Conservation (phyloP, 2,797 vertebrate genomes). For the Cetoscarus ocellatus region DNA sequence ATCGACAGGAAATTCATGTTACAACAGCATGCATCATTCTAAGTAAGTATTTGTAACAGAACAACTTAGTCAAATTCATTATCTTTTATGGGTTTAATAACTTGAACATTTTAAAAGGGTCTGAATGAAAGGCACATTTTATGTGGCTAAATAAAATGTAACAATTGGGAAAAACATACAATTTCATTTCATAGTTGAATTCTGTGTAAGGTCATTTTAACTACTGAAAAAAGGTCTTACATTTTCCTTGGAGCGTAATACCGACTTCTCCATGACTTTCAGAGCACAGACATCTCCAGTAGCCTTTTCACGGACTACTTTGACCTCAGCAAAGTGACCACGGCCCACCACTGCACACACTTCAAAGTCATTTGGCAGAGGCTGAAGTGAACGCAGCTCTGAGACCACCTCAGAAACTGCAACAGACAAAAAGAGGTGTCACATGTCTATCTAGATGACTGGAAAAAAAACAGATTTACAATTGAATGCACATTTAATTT, state of each 20-base stretch:
- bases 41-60: too few species aligned
- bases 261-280: conserved; percentile 94
- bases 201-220: background rate
- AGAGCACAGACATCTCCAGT: conserved; percentile 94
- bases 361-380: conserved; percentile 91
- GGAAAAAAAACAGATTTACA: too few species aligned
- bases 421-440: conserved; percentile 28
- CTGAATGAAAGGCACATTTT: too few species aligned
- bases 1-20: too few species aligned
- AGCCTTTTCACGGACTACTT: conserved; percentile 91
- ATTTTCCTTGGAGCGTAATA: conserved; percentile 86
- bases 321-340: conserved; percentile 92
- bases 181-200: background rate
- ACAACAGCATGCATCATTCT: too few species aligned
- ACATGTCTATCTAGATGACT: background rate
- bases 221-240: conserved; percentile 77
- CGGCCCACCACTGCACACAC: conserved; percentile 88
- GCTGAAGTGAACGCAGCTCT: conserved; percentile 91
- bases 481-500: background rate
- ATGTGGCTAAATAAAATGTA: background rate
- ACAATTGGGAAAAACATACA: background rate
- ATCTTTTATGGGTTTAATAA: too few species aligned
- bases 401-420: conserved; percentile 91
- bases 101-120: too few species aligned
- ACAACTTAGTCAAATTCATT: too few species aligned